Evolutionary conservation across 2,888 invertebrate species (phyloP).

Genomic region (Campaea margaritaria): DNA sequence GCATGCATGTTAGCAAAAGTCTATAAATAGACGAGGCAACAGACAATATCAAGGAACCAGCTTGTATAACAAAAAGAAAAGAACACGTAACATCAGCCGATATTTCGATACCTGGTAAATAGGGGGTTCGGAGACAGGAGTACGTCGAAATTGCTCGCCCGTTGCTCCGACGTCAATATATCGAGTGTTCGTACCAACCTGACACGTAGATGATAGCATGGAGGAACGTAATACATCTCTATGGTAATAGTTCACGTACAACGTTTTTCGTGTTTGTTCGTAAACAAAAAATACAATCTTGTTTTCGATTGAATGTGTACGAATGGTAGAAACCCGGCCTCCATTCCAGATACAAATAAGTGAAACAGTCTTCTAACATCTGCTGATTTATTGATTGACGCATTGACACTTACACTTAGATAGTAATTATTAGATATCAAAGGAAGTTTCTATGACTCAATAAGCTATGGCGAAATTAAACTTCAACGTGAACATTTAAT

Average conservation of each 20-base stretch:
- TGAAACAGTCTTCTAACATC: background rate
- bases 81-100: constrained; percentile 40
- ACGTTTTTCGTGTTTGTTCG: constrained; percentile 32
- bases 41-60: constrained; percentile 10
- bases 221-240: constrained; percentile 40
- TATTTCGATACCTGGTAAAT: constrained; percentile 75
- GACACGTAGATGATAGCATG: constrained; percentile 43
- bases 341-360: constrained; percentile 19
- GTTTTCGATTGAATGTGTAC: constrained; percentile 29
- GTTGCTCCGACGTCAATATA: constrained; percentile 38
- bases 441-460: too few species aligned
- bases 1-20: background rate
- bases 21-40: constrained; percentile 5
- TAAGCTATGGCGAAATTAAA: too few species aligned
- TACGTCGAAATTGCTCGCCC: constrained; percentile 62
- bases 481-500: too few species aligned
- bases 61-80: constrained; percentile 25
- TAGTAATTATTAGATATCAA: too few species aligned
- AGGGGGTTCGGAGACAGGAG: constrained; percentile 68
- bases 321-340: constrained; percentile 7
- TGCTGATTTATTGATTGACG: background rate
- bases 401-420: too few species aligned
- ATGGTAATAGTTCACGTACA: constrained; percentile 40
- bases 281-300: constrained; percentile 37
- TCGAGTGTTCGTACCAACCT: constrained; percentile 40